A percentile compares a stretch with the other conserved stretches of the same genome.
phyloP scores from a whole-genome alignment of 2,113 vertebrate species.

The Arothron firmamentum region DNA sequence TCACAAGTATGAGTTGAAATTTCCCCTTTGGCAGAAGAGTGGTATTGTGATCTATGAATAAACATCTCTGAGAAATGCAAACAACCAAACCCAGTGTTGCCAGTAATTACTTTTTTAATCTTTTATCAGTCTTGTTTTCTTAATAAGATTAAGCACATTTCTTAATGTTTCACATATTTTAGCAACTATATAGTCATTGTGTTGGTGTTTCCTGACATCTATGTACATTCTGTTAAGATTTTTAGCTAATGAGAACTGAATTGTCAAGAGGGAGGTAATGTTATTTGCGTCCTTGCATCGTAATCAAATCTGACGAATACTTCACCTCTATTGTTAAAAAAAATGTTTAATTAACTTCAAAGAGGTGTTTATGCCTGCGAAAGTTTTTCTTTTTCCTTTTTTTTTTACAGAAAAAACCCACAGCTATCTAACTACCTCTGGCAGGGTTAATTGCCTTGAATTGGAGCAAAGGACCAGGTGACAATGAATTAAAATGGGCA shows the following conservation, averaged over 20 bases:
- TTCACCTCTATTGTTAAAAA: constrained; percentile 33
- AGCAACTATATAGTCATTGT: too few species aligned
- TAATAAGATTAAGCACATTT: background rate
- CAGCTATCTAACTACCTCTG: constrained; percentile 40
- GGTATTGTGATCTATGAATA: too few species aligned
- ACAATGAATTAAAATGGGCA: constrained; percentile 35
- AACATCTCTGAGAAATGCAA: too few species aligned
- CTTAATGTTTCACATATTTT: too few species aligned
- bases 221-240: background rate
- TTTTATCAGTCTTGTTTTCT: background rate
- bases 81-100: too few species aligned
- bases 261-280: constrained; percentile 13
- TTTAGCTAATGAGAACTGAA: background rate
- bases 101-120: too few species aligned
- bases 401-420: constrained; percentile 15
- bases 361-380: constrained; percentile 15
- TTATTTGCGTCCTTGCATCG: constrained; percentile 28
- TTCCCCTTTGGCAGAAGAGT: too few species aligned
- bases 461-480: constrained; percentile 24
- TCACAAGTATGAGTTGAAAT: too few species aligned
- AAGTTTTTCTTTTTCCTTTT: background rate
- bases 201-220: too few species aligned
- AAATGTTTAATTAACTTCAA: constrained; percentile 50
- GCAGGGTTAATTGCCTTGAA: constrained; percentile 53
- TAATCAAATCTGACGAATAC: constrained; percentile 49